Conservation (phyloP, 2,888 invertebrate species). For the Pogonocherus hispidulus region DNA sequence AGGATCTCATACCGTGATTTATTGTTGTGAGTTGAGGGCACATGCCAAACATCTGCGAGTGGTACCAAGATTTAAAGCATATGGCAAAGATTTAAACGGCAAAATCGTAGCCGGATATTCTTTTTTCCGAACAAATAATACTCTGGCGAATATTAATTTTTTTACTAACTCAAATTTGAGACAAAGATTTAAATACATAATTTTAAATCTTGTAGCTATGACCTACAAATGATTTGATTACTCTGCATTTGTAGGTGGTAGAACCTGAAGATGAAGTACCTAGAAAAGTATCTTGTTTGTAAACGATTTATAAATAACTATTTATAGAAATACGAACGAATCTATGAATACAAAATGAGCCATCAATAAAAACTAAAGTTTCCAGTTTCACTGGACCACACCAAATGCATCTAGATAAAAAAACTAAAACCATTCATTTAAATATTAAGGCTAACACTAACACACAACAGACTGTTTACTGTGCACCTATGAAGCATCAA, state of each 20-base stretch:
- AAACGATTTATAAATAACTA: not conserved
- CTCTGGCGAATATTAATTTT: not conserved
- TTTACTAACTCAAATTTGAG: no score
- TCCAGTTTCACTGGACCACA: constrained; percentile 6
- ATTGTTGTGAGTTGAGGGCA: constrained; percentile 23
- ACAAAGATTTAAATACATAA: no score
- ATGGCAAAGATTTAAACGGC: not conserved
- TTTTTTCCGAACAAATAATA: not conserved
- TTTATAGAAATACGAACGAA: constrained; percentile 18
- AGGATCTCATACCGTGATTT: not conserved
- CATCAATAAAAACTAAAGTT: constrained; percentile 3
- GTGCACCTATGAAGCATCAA: constrained; percentile 9
- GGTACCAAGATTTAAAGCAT: not conserved
- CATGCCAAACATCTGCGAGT: constrained; percentile 47
- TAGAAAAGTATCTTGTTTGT: not conserved
- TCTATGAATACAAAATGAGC: constrained; percentile 12
- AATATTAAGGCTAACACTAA: not conserved
- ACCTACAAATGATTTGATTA: no score
- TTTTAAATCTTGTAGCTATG: no score
- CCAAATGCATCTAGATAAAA: constrained; percentile 9
- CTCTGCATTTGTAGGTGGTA: no score
- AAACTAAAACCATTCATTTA: constrained; percentile 4
- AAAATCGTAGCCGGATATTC: not conserved
- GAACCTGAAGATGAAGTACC: no score
- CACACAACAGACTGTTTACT: constrained; percentile 14